Evolutionary conservation across 2,113 vertebrate genomes (phyloP).

Genomic region (Hippoglossus stenolepis): DNA sequence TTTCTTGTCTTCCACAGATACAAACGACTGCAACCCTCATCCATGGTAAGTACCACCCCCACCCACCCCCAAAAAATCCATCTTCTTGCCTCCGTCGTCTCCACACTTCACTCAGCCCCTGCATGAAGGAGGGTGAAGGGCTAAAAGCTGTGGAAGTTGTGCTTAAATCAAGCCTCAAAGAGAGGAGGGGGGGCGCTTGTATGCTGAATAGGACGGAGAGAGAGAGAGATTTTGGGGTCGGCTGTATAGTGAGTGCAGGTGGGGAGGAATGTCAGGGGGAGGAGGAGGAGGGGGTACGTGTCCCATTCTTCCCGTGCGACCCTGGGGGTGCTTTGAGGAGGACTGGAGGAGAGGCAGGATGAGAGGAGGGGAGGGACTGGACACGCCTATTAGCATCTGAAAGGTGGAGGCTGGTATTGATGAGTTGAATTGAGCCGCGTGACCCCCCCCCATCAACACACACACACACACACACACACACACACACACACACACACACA

Average conservation of each 20-base stretch:
- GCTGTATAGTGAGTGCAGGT: slow-evolving; percentile 70
- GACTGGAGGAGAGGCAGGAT: slow-evolving; percentile 65
- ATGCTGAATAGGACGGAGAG: slow-evolving; percentile 66
- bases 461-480: slow-evolving; percentile 10
- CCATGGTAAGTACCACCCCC: slow-evolving; percentile 90
- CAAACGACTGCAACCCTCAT: slow-evolving; percentile 95
- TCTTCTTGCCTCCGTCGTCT: slow-evolving; percentile 14
- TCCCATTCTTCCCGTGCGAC: slow-evolving; percentile 77
- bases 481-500: slow-evolving; percentile 11
- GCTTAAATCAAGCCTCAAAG: slow-evolving; percentile 78
- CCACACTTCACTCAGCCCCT: slow-evolving; percentile 52
- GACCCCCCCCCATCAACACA: slow-evolving; percentile 2
- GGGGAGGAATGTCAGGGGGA: slow-evolving; percentile 49
- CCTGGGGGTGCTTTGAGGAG: slow-evolving; percentile 75
- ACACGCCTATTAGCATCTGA: slow-evolving; percentile 82
- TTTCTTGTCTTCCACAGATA: slow-evolving; percentile 83
- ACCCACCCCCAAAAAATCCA: not conserved
- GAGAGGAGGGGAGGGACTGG: slow-evolving; percentile 66
- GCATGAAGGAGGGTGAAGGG: slow-evolving; percentile 43
- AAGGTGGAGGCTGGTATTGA: slow-evolving; percentile 79
- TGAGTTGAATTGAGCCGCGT: slow-evolving; percentile 72
- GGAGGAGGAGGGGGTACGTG: too few species aligned
- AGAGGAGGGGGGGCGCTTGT: slow-evolving; percentile 4
- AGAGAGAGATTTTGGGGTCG: slow-evolving; percentile 22
- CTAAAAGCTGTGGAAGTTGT: slow-evolving; percentile 74